These are phyloP conservation scores for Gambusia yucatana DNA, from an alignment of 2,797 vertebrate genomes.

Conservation along the genomic window DNA sequence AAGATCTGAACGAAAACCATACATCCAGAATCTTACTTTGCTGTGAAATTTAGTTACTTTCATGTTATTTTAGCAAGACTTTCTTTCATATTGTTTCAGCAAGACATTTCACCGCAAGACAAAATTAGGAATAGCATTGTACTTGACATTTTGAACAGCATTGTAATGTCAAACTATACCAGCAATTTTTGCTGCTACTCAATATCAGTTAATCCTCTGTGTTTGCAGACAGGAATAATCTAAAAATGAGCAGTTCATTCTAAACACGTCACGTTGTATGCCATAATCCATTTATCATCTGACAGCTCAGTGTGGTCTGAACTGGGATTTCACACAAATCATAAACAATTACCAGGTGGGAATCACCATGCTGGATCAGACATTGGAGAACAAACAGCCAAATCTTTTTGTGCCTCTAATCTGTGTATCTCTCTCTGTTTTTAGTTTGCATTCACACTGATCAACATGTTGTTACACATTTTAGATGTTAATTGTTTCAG, in stretches of 20 bases:
- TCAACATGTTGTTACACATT: not conserved
- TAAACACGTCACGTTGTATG: slow-evolving; percentile 1
- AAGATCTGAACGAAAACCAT: slow-evolving; percentile 56
- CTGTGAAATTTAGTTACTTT: not conserved
- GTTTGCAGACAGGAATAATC: slow-evolving; percentile 12
- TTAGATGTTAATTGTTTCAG: slow-evolving; percentile 3
- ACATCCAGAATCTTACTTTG: slow-evolving; percentile 17
- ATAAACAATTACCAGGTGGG: slow-evolving; percentile 10
- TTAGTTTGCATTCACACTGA: not conserved
- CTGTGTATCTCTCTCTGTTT: not conserved
- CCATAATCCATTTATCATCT: slow-evolving; percentile 20
- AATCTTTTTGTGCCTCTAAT: not conserved
- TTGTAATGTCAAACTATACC: slow-evolving; percentile 12
- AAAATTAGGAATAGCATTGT: not conserved
- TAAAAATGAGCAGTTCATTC: slow-evolving; percentile 11
- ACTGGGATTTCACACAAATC: slow-evolving; percentile 26
- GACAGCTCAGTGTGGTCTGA: slow-evolving; percentile 18
- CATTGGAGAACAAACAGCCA: slow-evolving; percentile 17
- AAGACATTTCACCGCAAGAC: not conserved
- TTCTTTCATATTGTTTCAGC: not conserved
- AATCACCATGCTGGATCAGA: slow-evolving; percentile 24
- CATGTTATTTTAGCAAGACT: not conserved
- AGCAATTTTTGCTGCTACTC: slow-evolving; percentile 11
- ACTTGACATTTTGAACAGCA: not conserved
- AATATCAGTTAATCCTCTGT: not conserved